These are phyloP conservation scores for Eretmochelys imbricata DNA, from an alignment of 2,113 vertebrate species.

Conservation along the genomic window DNA sequence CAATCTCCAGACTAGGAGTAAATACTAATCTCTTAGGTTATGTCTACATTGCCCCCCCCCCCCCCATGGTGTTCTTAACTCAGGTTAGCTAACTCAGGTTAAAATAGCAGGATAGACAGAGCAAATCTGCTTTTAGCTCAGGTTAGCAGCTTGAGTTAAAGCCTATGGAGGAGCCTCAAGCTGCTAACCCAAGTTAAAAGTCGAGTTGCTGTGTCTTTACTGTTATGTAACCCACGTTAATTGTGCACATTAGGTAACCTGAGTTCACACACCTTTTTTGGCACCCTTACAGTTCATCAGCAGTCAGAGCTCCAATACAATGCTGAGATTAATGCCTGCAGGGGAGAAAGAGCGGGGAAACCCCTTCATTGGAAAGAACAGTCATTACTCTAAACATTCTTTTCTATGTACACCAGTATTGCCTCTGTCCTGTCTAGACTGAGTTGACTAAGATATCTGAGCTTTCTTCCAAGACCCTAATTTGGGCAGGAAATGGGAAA, in stretches of 20 bases:
- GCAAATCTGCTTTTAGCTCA: neutral
- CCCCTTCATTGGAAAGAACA: neutral
- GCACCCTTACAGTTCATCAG: neutral
- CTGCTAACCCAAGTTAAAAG: neutral
- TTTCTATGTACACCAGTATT: neutral
- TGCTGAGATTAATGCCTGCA: neutral
- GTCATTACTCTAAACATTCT: neutral
- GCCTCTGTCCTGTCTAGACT: neutral
- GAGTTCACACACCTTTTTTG: neutral
- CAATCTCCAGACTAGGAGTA: neutral
- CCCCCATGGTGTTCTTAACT: neutral
- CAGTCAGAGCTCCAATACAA: neutral
- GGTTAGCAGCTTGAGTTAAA: neutral
- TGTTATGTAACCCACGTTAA: neutral
- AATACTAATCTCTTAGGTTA: neutral
- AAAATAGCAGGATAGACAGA: too few relatives aligned
- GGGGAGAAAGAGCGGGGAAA: neutral
- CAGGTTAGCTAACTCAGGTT: too few relatives aligned
- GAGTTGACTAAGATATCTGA: neutral
- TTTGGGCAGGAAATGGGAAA: neutral
- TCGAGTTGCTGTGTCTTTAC: neutral
- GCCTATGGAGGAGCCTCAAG: neutral
- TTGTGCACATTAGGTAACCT: neutral
- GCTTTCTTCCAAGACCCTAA: neutral
- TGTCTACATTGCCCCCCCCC: too few relatives aligned